phyloP scores from a whole-genome alignment of 2,113 vertebrate species.

The Nematolebias whitei region DNA sequence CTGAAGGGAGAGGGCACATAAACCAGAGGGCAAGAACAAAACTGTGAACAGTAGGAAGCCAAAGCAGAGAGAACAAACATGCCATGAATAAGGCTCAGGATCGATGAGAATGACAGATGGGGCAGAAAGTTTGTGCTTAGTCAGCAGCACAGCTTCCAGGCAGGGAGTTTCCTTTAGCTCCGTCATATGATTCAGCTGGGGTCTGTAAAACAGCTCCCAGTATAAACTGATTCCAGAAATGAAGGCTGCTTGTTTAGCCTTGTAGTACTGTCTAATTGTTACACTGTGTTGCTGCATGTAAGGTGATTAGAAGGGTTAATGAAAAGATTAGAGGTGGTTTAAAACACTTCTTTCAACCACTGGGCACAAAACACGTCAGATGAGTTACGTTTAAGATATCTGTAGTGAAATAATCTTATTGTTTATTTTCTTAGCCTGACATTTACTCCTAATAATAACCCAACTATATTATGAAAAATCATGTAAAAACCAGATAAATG shows the following conservation, averaged over 20 bases:
- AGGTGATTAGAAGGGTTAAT: background rate
- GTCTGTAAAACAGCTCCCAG: constrained; percentile 20
- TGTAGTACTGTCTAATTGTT: background rate
- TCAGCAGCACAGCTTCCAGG: constrained; percentile 53
- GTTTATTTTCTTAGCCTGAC: no score
- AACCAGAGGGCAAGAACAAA: constrained; percentile 35
- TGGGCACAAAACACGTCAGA: no score
- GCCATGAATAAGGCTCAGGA: constrained; percentile 38
- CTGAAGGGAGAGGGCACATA: constrained; percentile 6
- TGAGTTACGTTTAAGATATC: no score
- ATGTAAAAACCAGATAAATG: no score
- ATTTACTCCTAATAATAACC: no score
- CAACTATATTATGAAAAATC: no score
- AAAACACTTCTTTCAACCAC: no score
- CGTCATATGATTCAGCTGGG: constrained; percentile 9
- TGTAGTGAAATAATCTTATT: no score
- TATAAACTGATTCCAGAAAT: constrained; percentile 8
- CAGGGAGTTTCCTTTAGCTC: constrained; percentile 33
- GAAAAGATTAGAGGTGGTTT: background rate
- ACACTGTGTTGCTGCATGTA: background rate
- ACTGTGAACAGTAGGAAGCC: constrained; percentile 11
- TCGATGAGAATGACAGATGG: constrained; percentile 65
- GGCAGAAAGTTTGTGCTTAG: constrained; percentile 47
- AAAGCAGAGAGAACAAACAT: constrained; percentile 48
- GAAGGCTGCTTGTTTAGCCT: background rate